Base-by-base conservation (phyloP, 2,797 vertebrate genomes). In the Tragelaphus oryx region DNA sequence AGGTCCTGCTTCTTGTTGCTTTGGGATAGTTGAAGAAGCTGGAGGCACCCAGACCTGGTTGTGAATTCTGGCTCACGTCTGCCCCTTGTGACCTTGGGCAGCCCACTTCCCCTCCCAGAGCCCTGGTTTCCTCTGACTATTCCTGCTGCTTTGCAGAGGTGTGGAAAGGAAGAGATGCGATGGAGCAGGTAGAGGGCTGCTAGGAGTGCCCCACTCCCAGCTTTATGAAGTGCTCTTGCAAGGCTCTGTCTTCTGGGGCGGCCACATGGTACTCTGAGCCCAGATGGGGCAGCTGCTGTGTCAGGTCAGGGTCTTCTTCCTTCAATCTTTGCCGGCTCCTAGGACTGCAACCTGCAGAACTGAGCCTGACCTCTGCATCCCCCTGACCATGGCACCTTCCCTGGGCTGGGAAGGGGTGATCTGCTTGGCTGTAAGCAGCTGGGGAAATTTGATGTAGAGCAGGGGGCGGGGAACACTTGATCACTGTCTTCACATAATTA, bases 401-500 rank as follows among this genome's bases (percentile, higher is more conserved):
- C 76, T n/a, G 83, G 90, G 55, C 68, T 5, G 4, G 41, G 33
- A 48, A 57, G 14, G 20, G 78, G 82, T 6, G 3, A 62, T 86
- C 74, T 10, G 14, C 91, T 13, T 13, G 76, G 54, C 90, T 82
- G 16, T 94, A 81, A 79, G 87, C 93, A 96, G 74, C 82, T 24
- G 1, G 76, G 87, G 82, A 74, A 50, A 44, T 74, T n/a, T 81
- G 71, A 71, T 80, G 26, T 22, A 87, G 91, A 79, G 37, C 87
- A 59, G 50, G 85, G 83, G 92, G 90, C 5, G 3, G 95, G 46
- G 44, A 92, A 76, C 82, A 24, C 94, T 89, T 82, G 94, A 96
- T 96, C 87, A 68, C 91, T 88, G 96, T 83, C 97, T 95, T 97
- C 93, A 62, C 78, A 10, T 97, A 97, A 97, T 97, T 96, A 97